A percentile compares a stretch with the other conserved stretches of the same genome.
Conservation (phyloP, 2,888 invertebrate species). For the Dasypogon diadema region DNA sequence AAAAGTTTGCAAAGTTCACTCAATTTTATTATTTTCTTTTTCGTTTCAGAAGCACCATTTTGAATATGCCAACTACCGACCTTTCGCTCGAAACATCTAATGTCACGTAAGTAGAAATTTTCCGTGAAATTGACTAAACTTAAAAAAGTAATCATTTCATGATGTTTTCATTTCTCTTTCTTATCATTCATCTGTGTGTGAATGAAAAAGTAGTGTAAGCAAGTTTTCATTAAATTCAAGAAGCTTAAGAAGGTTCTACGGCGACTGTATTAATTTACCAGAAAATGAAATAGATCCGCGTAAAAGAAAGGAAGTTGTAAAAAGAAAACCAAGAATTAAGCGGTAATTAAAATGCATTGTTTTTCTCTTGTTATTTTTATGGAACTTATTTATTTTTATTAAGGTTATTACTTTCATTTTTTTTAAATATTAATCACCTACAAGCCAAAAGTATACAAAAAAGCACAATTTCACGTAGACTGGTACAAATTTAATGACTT, state of each 20-base stretch:
- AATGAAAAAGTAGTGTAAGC: conserved; percentile 31
- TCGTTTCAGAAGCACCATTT: conserved; percentile 47
- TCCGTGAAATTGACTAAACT: not conserved
- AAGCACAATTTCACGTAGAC: too few species aligned
- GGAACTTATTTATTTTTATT: too few species aligned
- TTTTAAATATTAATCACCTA: too few species aligned
- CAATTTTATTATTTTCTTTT: conserved; percentile 8
- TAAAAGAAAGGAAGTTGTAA: conserved; percentile 58
- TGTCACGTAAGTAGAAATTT: conserved; percentile 30
- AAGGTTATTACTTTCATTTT: too few species aligned
- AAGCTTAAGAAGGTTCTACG: conserved; percentile 52
- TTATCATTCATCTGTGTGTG: not conserved
- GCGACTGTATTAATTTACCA: conserved; percentile 56
- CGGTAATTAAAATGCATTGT: conserved; percentile 59
- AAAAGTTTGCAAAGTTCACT: conserved; percentile 19
- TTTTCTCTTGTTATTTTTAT: too few species aligned
- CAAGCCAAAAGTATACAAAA: too few species aligned
- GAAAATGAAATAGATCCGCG: conserved; percentile 57
- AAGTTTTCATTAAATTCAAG: conserved; percentile 11
- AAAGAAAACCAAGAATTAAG: conserved; percentile 57
- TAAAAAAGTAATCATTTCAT: not conserved
- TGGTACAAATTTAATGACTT: too few species aligned
- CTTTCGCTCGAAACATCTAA: conserved; percentile 48
- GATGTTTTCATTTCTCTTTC: not conserved
- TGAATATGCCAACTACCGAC: conserved; percentile 53